These are phyloP conservation scores for Stegophylla sp. DNA, from an alignment of 2,888 invertebrate genomes.

Conservation along the genomic window DNA sequence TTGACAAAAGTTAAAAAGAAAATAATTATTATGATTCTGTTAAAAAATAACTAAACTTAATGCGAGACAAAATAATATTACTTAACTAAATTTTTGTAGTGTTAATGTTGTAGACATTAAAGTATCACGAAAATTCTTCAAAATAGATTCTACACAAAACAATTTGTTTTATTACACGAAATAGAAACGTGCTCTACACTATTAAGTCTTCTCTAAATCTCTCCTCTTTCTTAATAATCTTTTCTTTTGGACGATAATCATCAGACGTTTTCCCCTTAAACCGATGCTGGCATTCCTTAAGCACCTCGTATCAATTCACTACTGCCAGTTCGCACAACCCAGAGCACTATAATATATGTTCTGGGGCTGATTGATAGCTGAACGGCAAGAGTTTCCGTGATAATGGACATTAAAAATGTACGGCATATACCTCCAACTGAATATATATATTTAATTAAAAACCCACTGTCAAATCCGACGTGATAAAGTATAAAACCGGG, in stretches of 20 bases:
- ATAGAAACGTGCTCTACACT: slow-evolving; percentile 26
- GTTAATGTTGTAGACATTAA: neutral
- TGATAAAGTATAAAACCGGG: neutral
- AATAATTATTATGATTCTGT: too few relatives aligned
- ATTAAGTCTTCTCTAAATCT: slow-evolving; percentile 20
- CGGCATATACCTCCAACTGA: too few relatives aligned
- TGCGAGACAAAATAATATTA: neutral
- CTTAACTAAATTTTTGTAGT: neutral
- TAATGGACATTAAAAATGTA: slow-evolving; percentile 21
- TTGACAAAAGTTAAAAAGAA: too few relatives aligned
- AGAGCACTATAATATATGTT: neutral
- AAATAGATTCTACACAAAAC: slow-evolving; percentile 6
- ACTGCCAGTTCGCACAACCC: neutral
- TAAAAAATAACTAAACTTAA: too few relatives aligned
- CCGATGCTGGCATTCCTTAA: slow-evolving; percentile 18
- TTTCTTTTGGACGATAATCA: slow-evolving; percentile 29
- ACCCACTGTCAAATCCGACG: slow-evolving; percentile 7
- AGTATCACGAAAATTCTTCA: neutral
- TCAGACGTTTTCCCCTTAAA: slow-evolving; percentile 33
- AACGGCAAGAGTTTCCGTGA: neutral
- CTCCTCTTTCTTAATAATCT: slow-evolving; percentile 6
- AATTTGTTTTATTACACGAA: slow-evolving; percentile 43
- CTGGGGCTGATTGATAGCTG: slow-evolving; percentile 27
- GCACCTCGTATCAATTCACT: slow-evolving; percentile 20
- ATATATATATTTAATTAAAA: slow-evolving; percentile 51